These are phyloP conservation scores for Himalopsyche tibetana DNA, from an alignment of 2,888 invertebrate genomes.

Conservation along the genomic window DNA sequence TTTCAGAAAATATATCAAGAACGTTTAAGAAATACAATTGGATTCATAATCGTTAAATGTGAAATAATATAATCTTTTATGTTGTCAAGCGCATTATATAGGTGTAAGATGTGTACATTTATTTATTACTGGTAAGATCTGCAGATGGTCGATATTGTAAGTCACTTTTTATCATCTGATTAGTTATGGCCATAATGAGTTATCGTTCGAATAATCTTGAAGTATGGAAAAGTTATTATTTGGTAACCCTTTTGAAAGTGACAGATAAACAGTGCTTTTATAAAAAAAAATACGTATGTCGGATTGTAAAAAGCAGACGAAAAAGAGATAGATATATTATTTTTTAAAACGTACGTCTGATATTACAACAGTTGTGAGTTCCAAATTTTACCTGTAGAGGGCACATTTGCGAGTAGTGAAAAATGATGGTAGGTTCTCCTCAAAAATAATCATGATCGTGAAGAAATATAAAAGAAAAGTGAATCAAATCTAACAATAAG, in stretches of 20 bases:
- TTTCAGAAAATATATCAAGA: no score
- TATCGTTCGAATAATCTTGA: no score
- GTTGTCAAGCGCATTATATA: no score
- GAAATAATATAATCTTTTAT: no score
- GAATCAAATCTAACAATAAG: constrained; percentile 71
- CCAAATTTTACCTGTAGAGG: constrained; percentile 60
- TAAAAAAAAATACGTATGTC: constrained; percentile 40
- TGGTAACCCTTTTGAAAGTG: constrained; percentile 11
- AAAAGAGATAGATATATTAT: not conserved
- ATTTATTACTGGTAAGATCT: no score
- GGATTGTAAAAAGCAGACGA: not conserved
- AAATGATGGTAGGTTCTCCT: constrained; percentile 75
- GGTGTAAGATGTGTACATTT: no score
- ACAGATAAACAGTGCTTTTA: constrained; percentile 45
- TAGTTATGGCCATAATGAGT: no score
- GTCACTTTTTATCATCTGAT: no score
- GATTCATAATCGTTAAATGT: not conserved
- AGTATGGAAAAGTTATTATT: not conserved
- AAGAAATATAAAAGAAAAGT: constrained; percentile 69
- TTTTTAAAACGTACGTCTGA: constrained; percentile 26
- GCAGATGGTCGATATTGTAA: no score
- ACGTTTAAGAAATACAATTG: not conserved
- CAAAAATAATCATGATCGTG: constrained; percentile 75
- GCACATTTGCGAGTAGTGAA: constrained; percentile 68
- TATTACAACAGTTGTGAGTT: constrained; percentile 25